Evolutionary conservation across 2,797 vertebrate genomes (phyloP).

Genomic region (Diplodus puntazzo): DNA sequence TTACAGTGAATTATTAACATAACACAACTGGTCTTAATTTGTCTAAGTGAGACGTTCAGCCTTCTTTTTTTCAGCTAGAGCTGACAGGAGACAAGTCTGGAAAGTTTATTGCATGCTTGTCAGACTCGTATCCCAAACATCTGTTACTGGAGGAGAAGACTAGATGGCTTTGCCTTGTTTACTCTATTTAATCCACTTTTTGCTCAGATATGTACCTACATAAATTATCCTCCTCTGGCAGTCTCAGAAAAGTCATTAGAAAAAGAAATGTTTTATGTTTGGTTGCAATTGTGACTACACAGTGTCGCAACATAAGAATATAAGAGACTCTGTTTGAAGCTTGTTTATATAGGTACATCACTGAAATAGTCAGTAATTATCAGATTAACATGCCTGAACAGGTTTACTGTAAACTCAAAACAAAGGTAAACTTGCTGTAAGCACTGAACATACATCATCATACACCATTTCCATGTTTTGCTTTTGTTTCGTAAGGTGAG

Average conservation of each 20-base stretch:
- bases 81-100: slow-evolving; percentile 47
- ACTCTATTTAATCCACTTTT: slow-evolving; percentile 29
- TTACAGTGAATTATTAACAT: slow-evolving; percentile 58
- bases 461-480: not conserved
- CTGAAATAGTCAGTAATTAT: not conserved
- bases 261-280: not conserved
- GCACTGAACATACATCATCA: not conserved
- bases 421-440: not conserved
- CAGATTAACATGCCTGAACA: not conserved
- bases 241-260: not conserved
- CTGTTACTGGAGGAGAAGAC: slow-evolving; percentile 46
- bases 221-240: slow-evolving; percentile 27
- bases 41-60: slow-evolving; percentile 40
- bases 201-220: slow-evolving; percentile 18
- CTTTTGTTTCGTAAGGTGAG: not conserved
- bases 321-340: not conserved
- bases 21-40: slow-evolving; percentile 60
- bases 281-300: not conserved
- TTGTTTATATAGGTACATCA: not conserved
- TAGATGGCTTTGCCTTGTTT: slow-evolving; percentile 37
- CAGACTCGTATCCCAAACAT: slow-evolving; percentile 61
- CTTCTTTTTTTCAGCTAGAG: slow-evolving; percentile 42
- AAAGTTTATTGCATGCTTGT: slow-evolving; percentile 56
- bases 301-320: not conserved
- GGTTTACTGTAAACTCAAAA: not conserved